Conservation (phyloP, 2,797 vertebrate genomes). For the Falco peregrinus region DNA sequence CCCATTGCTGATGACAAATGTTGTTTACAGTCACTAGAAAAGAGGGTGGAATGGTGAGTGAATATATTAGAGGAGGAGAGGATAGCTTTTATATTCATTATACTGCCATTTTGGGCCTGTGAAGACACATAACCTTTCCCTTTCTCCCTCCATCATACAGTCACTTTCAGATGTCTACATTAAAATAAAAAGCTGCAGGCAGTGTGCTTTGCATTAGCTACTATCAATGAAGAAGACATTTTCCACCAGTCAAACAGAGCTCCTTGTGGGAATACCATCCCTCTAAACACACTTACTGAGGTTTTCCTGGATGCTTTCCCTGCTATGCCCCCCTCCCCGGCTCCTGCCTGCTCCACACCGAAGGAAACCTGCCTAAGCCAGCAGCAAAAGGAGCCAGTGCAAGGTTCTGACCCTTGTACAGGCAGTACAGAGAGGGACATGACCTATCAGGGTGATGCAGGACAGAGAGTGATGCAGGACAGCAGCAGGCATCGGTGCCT, state of each 20-base stretch:
- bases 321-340: not conserved
- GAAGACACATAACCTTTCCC: constrained; percentile 76
- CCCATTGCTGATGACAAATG: constrained; percentile 76
- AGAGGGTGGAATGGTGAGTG: constrained; percentile 71
- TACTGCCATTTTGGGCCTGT: constrained; percentile 70
- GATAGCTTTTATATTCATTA: constrained; percentile 76
- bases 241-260: constrained; percentile 61
- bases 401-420: not conserved
- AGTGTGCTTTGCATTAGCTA: constrained; percentile 67
- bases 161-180: constrained; percentile 73
- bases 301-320: not conserved
- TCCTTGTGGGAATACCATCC: constrained; percentile 55
- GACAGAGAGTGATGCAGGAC: not conserved
- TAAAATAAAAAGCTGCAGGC: constrained; percentile 76
- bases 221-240: constrained; percentile 71
- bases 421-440: accelerated
- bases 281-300: not conserved
- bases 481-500: not conserved
- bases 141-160: constrained; percentile 73
- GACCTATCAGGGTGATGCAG: not conserved
- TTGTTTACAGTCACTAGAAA: constrained; percentile 76
- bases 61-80: constrained; percentile 76
- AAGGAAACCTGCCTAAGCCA: not conserved
- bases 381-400: not conserved
- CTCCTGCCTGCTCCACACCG: not conserved